phyloP scores from a whole-genome alignment of 2,888 invertebrate genomes.

The Trachelus iudaicus region DNA sequence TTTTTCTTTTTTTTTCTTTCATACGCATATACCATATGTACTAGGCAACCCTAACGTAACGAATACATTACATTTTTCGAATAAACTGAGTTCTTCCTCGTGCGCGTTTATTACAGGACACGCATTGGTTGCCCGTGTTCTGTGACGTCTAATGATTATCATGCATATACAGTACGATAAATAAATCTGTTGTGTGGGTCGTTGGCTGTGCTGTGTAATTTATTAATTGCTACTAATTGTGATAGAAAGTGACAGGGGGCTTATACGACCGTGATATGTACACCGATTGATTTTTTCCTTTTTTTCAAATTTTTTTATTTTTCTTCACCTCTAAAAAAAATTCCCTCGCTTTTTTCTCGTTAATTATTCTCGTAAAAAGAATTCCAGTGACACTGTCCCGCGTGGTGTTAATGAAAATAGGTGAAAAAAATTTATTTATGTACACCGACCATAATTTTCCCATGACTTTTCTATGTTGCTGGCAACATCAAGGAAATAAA shows the following conservation, averaged over 20 bases:
- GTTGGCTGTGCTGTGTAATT: slow-evolving; percentile 28
- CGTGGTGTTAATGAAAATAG: background rate
- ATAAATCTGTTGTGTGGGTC: slow-evolving; percentile 16
- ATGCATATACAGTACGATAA: background rate
- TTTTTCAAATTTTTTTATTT: background rate
- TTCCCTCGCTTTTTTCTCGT: background rate
- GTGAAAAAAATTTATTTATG: background rate
- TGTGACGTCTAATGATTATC: background rate
- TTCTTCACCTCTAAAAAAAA: background rate
- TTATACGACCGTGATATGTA: background rate
- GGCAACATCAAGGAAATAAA: background rate
- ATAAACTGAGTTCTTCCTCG: background rate
- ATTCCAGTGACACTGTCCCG: background rate
- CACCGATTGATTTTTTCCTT: background rate
- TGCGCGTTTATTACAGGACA: background rate
- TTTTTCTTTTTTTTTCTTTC: background rate
- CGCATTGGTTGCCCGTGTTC: background rate
- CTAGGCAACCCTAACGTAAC: background rate
- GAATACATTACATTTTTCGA: background rate
- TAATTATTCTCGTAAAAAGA: background rate
- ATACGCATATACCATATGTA: background rate
- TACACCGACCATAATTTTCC: background rate
- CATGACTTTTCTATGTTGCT: background rate
- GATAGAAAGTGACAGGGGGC: background rate
- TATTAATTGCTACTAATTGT: slow-evolving; percentile 20